Base-by-base conservation (phyloP, 2,113 vertebrate genomes). In the Antigone vipio region DNA sequence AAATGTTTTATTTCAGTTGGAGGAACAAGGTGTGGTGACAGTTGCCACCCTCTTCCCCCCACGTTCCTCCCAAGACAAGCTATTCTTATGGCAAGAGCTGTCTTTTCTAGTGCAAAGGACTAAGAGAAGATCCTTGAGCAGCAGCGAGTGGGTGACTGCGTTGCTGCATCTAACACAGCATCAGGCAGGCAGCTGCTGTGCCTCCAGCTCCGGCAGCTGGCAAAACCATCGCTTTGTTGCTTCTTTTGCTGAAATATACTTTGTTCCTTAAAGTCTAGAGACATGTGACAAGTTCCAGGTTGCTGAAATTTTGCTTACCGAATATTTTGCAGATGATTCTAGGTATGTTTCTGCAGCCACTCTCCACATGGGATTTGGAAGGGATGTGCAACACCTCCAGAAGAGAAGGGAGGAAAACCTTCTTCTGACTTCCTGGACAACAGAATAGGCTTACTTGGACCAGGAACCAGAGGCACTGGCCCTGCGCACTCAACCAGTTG, bases 131-230 rank as follows among this genome's bases (percentile, higher is more conserved):
- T 79, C 21, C 49, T 49, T 55, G 49, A 44, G 66, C 40, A 38
- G 44, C 42, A 58, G 23, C 0, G 6, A 53, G 47, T 11, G 64
- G 32, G 5, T 56, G 22, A 42, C 55, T 45, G 62, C 23, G 5
- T 11, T 79, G 17, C 29, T 56, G 30, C 1, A 1, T 69, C 62
- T 85, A 21, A 34, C 12, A 11, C 0, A 1, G 34, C 5, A 8
- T 32, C 35, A 50, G 55, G 22, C 58, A 47, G 20, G 58, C n/a
- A 60, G 56, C 30, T 82, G 62, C 72, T 44, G 24, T 35, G 58
- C 34, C 38, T 55, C 27, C 29, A 5, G 4, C 5, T 29, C 64
- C 78, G 71, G 53, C 62, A 82, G 44, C 32, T 21, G 21, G 49
- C 35, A 79, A 35, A 73, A 6, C 13, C 42, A 53, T 22, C 18